Evolutionary conservation across 1,140 invertebrate genomes (phyloP).

Genomic region (Euura lappo): DNA sequence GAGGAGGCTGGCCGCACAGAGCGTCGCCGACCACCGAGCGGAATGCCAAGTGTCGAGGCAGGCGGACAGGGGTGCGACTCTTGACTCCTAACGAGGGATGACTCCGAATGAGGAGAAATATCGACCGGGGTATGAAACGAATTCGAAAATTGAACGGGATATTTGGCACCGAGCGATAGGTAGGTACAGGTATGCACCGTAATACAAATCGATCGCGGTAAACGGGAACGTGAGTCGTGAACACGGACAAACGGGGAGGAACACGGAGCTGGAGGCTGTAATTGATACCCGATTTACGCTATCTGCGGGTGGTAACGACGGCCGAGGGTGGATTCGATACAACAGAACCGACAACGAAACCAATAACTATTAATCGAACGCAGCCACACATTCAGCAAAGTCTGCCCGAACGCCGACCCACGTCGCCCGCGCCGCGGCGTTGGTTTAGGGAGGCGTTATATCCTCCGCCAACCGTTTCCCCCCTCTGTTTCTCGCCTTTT

Average conservation of each 20-base stretch:
- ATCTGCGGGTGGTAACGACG: slow-evolving; percentile 26
- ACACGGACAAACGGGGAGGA: background rate
- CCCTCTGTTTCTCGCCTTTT: slow-evolving; percentile 21
- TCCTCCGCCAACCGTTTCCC: slow-evolving; percentile 18
- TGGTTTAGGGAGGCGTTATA: background rate
- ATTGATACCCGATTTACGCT: slow-evolving; percentile 38
- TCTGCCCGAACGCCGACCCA: slow-evolving; percentile 21
- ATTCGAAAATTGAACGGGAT: too few relatives aligned
- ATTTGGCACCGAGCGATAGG: too few relatives aligned
- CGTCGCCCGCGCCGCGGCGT: background rate
- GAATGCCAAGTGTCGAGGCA: background rate
- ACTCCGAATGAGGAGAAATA: too few relatives aligned
- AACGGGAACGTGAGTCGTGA: background rate
- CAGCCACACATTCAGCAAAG: slow-evolving; percentile 50
- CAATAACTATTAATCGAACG: slow-evolving; percentile 55
- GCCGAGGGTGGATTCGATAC: slow-evolving; percentile 20
- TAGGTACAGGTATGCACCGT: too few relatives aligned
- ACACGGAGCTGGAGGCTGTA: slow-evolving; percentile 6
- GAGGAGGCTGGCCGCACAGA: too few relatives aligned
- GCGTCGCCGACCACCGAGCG: background rate
- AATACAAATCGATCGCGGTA: too few relatives aligned
- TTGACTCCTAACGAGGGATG: background rate
- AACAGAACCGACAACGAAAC: slow-evolving; percentile 37
- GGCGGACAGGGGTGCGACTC: background rate
- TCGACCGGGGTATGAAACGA: too few relatives aligned